phyloP scores from a whole-genome alignment of 2,888 invertebrate genomes.

The Netelia fuscicornis region DNA sequence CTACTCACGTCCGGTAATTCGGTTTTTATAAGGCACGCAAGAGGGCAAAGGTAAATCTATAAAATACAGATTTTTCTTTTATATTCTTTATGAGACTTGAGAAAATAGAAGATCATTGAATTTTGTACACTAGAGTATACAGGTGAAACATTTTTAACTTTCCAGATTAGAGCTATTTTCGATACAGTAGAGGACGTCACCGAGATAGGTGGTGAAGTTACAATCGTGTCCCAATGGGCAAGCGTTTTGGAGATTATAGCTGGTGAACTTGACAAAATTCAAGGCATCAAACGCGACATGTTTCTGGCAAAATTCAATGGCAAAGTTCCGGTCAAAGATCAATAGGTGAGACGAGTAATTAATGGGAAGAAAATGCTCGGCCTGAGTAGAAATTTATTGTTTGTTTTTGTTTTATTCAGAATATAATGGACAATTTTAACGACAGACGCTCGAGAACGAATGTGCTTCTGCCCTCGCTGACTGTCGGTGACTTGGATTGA shows the following conservation, averaged over 20 bases:
- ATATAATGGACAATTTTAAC: conserved; percentile 79
- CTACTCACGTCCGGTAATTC: conserved; percentile 90
- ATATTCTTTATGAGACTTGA: too few species aligned
- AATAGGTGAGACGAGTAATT: conserved; percentile 84
- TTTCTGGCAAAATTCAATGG: too few species aligned
- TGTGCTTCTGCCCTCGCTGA: conserved; percentile 93
- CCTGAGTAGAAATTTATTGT: conserved; percentile 13
- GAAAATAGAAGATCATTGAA: too few species aligned
- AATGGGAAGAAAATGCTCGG: background rate
- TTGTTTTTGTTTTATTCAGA: conserved; percentile 67
- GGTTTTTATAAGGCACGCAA: conserved; percentile 89
- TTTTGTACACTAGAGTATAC: too few species aligned
- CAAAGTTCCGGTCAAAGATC: conserved; percentile 89
- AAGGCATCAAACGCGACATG: conserved; percentile 85
- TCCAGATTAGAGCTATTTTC: conserved; percentile 86
- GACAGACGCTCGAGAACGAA: conserved; percentile 76
- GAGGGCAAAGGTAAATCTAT: background rate
- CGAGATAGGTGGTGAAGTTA: conserved; percentile 88
- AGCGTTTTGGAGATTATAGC: conserved; percentile 91
- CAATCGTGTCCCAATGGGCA: conserved; percentile 98
- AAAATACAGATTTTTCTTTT: too few species aligned
- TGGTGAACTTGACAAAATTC: conserved; percentile 87
- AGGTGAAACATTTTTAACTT: background rate
- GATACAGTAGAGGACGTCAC: conserved; percentile 86
- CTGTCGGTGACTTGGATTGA: conserved; percentile 88